These are phyloP conservation scores for Neopelma chrysocephalum DNA, from an alignment of 2,797 vertebrate genomes.

Conservation along the genomic window DNA sequence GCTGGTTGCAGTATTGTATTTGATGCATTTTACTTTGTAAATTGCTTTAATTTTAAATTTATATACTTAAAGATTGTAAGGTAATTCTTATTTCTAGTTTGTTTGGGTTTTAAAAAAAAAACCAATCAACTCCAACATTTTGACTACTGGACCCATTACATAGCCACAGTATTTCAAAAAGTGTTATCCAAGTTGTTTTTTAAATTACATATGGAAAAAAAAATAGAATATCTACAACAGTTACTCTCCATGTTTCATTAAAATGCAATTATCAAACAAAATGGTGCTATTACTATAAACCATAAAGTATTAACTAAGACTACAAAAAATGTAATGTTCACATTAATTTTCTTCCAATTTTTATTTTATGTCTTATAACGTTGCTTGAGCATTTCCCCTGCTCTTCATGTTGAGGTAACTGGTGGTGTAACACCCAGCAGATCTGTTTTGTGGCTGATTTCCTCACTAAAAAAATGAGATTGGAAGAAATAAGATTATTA, in stretches of 20 bases:
- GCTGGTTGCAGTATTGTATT: neutral
- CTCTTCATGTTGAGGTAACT: neutral
- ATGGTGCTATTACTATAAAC: neutral
- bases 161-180: neutral
- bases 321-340: slow-evolving; percentile 2
- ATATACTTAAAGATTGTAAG: neutral
- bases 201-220: neutral
- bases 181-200: neutral
- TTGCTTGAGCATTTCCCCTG: neutral
- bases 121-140: neutral
- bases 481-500: neutral
- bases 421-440: neutral
- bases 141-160: neutral
- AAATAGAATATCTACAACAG: neutral
- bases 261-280: slow-evolving; percentile 11
- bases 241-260: neutral
- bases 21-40: slow-evolving; percentile 1
- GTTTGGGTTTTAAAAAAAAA: neutral
- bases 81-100: neutral
- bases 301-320: neutral
- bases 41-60: slow-evolving; percentile 3
- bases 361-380: neutral
- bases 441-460: slow-evolving; percentile 6
- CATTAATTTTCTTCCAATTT: slow-evolving; percentile 7
- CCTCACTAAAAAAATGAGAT: neutral